Conservation (phyloP, 2,113 vertebrate genomes). For the Marcusenius ussheri region DNA sequence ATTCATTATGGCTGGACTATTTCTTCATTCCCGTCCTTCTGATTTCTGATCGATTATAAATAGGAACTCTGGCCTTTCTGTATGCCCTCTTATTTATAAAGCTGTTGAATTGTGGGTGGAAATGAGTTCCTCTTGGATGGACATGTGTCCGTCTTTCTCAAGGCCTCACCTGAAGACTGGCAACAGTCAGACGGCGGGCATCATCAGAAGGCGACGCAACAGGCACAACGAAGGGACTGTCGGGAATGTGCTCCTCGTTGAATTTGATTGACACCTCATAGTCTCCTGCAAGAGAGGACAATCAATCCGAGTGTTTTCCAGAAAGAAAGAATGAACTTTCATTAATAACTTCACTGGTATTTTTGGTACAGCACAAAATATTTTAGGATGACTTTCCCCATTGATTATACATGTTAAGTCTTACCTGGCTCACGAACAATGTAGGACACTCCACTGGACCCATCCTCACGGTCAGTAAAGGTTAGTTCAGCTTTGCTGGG, state of each 20-base stretch:
- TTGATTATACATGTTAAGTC: not conserved
- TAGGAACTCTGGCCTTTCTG: not conserved
- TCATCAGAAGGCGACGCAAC: slow-evolving; percentile 67
- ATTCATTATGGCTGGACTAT: not conserved
- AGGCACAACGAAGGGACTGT: slow-evolving; percentile 73
- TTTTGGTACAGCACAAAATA: not conserved
- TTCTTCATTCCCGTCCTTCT: not conserved
- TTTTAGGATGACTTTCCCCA: not conserved
- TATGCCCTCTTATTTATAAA: not conserved
- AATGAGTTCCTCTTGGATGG: not conserved
- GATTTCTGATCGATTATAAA: not conserved
- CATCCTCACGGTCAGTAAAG: slow-evolving; percentile 67
- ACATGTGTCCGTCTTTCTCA: slow-evolving; percentile 59
- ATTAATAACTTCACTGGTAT: not conserved
- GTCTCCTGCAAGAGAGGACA: slow-evolving; percentile 59
- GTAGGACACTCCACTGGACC: slow-evolving; percentile 67
- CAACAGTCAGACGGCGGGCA: slow-evolving; percentile 74
- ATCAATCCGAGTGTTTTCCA: not conserved
- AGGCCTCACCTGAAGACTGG: slow-evolving; percentile 82
- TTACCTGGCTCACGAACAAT: slow-evolving; percentile 68
- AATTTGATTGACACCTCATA: slow-evolving; percentile 79
- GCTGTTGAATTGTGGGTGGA: not conserved
- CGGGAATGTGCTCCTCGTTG: slow-evolving; percentile 75
- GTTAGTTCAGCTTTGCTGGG: slow-evolving; percentile 69
- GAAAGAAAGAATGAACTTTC: not conserved